These are phyloP conservation scores for Agapornis canus DNA, from an alignment of 2,797 vertebrate species.

Conservation along the genomic window DNA sequence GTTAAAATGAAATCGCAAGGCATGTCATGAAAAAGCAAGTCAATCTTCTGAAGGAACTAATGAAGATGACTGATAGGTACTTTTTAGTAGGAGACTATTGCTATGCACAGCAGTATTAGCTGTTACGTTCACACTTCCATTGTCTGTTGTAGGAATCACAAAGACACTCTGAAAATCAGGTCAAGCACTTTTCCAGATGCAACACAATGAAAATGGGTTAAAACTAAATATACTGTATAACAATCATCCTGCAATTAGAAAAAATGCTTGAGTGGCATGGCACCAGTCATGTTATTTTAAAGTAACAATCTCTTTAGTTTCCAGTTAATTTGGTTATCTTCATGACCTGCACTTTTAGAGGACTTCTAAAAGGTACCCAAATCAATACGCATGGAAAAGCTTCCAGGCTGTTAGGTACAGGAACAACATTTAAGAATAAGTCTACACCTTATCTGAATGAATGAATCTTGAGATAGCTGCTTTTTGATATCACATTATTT, in stretches of 20 bases:
- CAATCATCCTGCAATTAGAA: background rate
- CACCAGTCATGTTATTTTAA: background rate
- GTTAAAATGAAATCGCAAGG: background rate
- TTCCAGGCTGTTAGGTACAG: background rate
- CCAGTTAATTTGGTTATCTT: background rate
- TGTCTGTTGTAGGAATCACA: background rate
- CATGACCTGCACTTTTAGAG: background rate
- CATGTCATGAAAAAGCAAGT: background rate
- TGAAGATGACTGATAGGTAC: background rate
- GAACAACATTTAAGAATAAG: background rate
- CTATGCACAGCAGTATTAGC: background rate
- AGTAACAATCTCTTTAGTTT: background rate
- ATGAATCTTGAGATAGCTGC: background rate
- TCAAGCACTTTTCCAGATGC: background rate
- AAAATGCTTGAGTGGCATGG: accelerated
- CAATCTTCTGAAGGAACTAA: background rate
- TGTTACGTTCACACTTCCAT: background rate
- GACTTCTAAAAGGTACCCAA: background rate
- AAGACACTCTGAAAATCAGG: background rate
- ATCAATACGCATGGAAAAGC: background rate
- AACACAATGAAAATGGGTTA: background rate
- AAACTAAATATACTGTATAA: background rate
- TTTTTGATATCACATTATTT: background rate
- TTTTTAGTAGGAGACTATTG: background rate
- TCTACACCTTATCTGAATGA: background rate